Evolutionary conservation across 2,113 vertebrate genomes (phyloP).

Genomic region (Nipponia nippon): DNA sequence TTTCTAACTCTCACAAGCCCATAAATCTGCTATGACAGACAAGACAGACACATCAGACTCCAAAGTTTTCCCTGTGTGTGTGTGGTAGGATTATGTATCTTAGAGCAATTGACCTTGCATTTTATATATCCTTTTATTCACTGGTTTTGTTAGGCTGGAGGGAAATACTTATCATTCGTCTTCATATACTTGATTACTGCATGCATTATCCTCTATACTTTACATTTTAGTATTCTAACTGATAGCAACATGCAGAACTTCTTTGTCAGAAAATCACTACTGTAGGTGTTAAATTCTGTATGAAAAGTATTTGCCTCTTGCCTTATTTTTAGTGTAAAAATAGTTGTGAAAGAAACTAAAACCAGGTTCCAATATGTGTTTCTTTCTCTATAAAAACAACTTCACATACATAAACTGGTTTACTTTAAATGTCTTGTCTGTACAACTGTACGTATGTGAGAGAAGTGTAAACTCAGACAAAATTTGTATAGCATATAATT

Average conservation of each 20-base stretch:
- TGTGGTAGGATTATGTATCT: background rate
- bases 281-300: background rate
- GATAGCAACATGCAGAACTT: background rate
- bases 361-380: fast-evolving
- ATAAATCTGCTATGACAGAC: background rate
- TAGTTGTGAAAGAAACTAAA: background rate
- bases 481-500: background rate
- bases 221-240: background rate
- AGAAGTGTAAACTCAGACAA: background rate
- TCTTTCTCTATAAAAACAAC: background rate
- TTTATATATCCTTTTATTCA: background rate
- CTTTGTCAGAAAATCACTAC: background rate
- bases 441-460: background rate
- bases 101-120: background rate
- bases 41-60: background rate
- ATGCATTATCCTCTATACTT: background rate
- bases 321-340: background rate
- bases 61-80: fast-evolving
- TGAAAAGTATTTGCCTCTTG: background rate
- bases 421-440: background rate
- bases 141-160: background rate
- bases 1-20: background rate
- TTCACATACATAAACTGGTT: background rate
- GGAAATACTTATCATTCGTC: background rate
- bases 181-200: background rate